These are phyloP conservation scores for Sitophilus oryzae DNA, from an alignment of 1,140 invertebrate species.

Conservation along the genomic window DNA sequence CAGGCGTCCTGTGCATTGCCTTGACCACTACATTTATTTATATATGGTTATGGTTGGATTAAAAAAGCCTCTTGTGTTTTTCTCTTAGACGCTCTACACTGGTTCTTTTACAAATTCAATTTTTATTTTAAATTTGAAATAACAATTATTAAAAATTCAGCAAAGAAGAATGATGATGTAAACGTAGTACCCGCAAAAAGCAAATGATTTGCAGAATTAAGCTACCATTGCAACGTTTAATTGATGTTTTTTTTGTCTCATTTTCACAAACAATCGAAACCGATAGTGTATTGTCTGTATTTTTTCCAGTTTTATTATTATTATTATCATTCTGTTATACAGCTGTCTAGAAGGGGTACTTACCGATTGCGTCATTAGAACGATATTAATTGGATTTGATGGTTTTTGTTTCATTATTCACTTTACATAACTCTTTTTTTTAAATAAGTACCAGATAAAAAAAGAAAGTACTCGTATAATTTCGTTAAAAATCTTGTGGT, in stretches of 20 bases:
- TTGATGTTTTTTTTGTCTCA: slow-evolving; percentile 13
- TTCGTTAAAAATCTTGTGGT: neutral
- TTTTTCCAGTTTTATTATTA: too few species aligned
- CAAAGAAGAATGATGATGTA: neutral
- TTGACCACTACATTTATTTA: too few species aligned
- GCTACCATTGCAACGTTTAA: slow-evolving; percentile 7
- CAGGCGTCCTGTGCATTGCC: too few species aligned
- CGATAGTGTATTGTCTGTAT: slow-evolving; percentile 21
- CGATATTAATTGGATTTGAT: neutral
- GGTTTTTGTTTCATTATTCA: neutral
- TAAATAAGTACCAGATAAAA: neutral
- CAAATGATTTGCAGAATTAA: neutral
- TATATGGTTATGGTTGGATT: too few species aligned
- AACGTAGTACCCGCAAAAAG: slow-evolving; percentile 7
- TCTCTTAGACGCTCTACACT: too few species aligned
- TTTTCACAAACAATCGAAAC: slow-evolving; percentile 21
- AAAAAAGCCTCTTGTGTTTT: too few species aligned
- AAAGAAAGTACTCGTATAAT: neutral
- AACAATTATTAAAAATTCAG: neutral
- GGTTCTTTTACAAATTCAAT: too few species aligned
- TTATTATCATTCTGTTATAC: too few species aligned
- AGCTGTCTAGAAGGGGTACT: neutral
- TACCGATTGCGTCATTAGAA: neutral
- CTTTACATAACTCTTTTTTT: neutral
- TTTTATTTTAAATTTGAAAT: too few species aligned